Conservation (phyloP, 92 coral and sea anemone genomes). For the Epizoanthus stellaris region DNA sequence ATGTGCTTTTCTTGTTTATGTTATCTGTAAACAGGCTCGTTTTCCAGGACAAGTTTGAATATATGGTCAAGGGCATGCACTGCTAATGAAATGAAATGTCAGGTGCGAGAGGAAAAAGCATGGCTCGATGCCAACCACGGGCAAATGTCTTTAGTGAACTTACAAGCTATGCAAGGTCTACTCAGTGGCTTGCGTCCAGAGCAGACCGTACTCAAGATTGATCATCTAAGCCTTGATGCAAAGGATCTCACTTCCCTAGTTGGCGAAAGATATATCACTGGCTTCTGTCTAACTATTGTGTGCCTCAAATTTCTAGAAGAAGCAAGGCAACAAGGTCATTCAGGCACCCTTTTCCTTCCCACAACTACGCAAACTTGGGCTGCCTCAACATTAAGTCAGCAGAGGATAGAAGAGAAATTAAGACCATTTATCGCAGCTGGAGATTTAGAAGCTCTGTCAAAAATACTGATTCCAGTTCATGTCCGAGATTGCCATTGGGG, state of each 20-base stretch:
- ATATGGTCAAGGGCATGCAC: slow-evolving; percentile 1
- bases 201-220: not conserved
- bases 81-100: not conserved
- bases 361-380: not conserved
- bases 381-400: not conserved
- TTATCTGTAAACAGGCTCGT: slow-evolving; percentile 3
- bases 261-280: slow-evolving; percentile 34
- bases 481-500: slow-evolving; percentile 36
- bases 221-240: slow-evolving; percentile 12
- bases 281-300: slow-evolving; percentile 19
- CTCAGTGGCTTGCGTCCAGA: slow-evolving; percentile 17
- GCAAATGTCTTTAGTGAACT: not conserved
- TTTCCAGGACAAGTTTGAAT: not conserved
- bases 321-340: not conserved
- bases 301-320: slow-evolving; percentile 16
- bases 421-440: not conserved
- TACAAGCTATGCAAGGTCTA: not conserved
- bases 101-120: not conserved
- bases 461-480: slow-evolving; percentile 13
- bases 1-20: too few species aligned
- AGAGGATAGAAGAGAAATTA: too few species aligned
- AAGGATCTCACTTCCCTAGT: not conserved
- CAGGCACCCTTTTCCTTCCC: too few species aligned
- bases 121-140: slow-evolving; percentile 17
- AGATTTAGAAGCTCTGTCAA: not conserved